These are phyloP conservation scores for Junonia oenone DNA, from an alignment of 2,888 invertebrate genomes.

Conservation along the genomic window DNA sequence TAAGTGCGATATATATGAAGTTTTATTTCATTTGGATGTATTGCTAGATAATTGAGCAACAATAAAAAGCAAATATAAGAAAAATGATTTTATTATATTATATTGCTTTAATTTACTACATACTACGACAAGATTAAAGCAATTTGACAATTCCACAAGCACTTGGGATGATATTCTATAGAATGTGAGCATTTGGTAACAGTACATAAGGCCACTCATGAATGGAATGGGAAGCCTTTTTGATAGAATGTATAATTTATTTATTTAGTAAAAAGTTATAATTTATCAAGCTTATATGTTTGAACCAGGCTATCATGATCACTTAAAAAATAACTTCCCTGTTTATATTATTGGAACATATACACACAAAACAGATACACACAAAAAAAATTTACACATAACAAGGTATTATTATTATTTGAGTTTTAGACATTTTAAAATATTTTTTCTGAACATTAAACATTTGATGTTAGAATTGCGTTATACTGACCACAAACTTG, in stretches of 20 bases:
- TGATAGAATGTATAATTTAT: background rate
- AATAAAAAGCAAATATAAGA: constrained; percentile 13
- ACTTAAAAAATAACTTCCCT: background rate
- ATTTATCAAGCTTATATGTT: background rate
- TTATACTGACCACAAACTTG: too few species aligned
- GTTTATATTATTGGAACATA: background rate
- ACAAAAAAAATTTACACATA: background rate
- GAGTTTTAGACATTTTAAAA: too few species aligned
- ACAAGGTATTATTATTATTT: too few species aligned
- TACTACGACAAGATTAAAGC: constrained; percentile 23
- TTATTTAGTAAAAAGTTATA: background rate
- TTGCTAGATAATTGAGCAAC: background rate
- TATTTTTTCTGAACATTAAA: too few species aligned
- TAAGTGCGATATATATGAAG: background rate
- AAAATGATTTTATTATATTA: constrained; percentile 18
- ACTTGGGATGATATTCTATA: background rate
- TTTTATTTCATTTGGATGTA: background rate
- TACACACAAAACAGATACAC: background rate
- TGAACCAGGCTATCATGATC: background rate
- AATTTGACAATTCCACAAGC: constrained; percentile 19
- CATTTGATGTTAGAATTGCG: too few species aligned
- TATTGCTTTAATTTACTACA: constrained; percentile 23
- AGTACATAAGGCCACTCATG: constrained; percentile 25
- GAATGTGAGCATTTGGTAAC: constrained; percentile 2
- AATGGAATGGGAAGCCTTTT: constrained; percentile 22